phyloP scores from a whole-genome alignment of 1,140 invertebrate species.

The Acromyrmex echinatior region DNA sequence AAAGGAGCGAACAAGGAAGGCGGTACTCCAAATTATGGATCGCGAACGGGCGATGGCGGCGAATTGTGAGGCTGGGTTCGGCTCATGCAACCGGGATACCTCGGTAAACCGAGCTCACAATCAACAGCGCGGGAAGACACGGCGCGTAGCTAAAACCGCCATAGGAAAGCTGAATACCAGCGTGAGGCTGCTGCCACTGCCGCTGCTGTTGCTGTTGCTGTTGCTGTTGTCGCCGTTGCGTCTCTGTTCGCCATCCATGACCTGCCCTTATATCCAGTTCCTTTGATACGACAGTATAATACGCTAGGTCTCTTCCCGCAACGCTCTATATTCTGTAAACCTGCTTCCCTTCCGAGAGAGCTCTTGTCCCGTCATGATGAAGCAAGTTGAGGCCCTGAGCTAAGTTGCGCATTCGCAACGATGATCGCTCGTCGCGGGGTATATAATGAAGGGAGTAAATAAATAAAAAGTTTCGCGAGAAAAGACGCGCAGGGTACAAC shows the following conservation, averaged over 20 bases:
- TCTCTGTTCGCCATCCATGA: slow-evolving; percentile 58
- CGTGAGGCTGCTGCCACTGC: not conserved
- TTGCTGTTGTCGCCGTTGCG: slow-evolving; percentile 18
- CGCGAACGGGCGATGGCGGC: slow-evolving; percentile 47
- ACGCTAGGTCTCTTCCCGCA: slow-evolving; percentile 1
- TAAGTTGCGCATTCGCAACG: slow-evolving; percentile 32
- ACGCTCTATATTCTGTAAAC: slow-evolving; percentile 36
- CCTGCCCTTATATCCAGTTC: slow-evolving; percentile 69
- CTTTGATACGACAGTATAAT: slow-evolving; percentile 71
- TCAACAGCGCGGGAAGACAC: slow-evolving; percentile 66
- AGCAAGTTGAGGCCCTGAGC: not conserved
- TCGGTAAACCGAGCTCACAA: slow-evolving; percentile 73
- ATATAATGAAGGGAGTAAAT: slow-evolving; percentile 38
- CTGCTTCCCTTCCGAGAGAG: slow-evolving; percentile 23
- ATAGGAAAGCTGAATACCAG: slow-evolving; percentile 74
- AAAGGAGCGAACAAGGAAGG: slow-evolving; percentile 39
- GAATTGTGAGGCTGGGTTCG: slow-evolving; percentile 33
- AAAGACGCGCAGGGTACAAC: not conserved
- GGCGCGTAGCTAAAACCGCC: slow-evolving; percentile 61
- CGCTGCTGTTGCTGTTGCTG: not conserved
- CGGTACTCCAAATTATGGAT: slow-evolving; percentile 68
- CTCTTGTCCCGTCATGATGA: not conserved
- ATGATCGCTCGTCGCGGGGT: slow-evolving; percentile 8
- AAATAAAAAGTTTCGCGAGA: slow-evolving; percentile 47
- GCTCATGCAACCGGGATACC: slow-evolving; percentile 58